Percentiles rank a stretch among this genome's conserved stretches.
Evolutionary conservation across 2,888 invertebrate genomes (phyloP).

Genomic region (Phaedon cochleariae): DNA sequence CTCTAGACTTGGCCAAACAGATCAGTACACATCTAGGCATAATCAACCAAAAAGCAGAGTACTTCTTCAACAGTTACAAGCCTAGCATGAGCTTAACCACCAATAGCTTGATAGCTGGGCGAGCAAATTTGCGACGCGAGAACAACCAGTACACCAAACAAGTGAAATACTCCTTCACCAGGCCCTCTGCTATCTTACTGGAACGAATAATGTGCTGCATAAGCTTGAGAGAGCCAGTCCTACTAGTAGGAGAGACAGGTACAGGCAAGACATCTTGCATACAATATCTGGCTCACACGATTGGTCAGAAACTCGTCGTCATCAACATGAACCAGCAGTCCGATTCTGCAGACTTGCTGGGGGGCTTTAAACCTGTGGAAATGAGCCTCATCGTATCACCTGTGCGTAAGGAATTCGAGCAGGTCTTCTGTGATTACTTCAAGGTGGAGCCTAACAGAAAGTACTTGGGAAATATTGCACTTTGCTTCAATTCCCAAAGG

Average conservation of each 20-base stretch:
- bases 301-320: constrained; percentile 86
- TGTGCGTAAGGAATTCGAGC: constrained; percentile 83
- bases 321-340: constrained; percentile 99
- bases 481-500: constrained; percentile 76
- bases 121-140: constrained; percentile 65
- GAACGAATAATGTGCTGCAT: constrained; percentile 91
- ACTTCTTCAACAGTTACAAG: constrained; percentile 80
- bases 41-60: constrained; percentile 81
- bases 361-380: constrained; percentile 97
- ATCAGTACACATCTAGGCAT: constrained; percentile 86
- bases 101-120: constrained; percentile 74
- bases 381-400: constrained; percentile 84
- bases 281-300: constrained; percentile 86
- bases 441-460: constrained; percentile 79
- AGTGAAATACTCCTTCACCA: constrained; percentile 81
- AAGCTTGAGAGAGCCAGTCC: constrained; percentile 83
- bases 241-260: constrained; percentile 97
- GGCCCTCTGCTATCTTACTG: constrained; percentile 80
- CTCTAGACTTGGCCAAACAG: constrained; percentile 74
- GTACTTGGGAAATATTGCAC: constrained; percentile 82
- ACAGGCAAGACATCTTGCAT: constrained; percentile 97
- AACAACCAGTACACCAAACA: constrained; percentile 44
- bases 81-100: constrained; percentile 73
- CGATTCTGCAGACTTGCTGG: constrained; percentile 94
- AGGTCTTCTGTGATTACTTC: constrained; percentile 81